Evolutionary conservation across 2,113 vertebrate species (phyloP).

Genomic region (Perognathus longimembris): DNA sequence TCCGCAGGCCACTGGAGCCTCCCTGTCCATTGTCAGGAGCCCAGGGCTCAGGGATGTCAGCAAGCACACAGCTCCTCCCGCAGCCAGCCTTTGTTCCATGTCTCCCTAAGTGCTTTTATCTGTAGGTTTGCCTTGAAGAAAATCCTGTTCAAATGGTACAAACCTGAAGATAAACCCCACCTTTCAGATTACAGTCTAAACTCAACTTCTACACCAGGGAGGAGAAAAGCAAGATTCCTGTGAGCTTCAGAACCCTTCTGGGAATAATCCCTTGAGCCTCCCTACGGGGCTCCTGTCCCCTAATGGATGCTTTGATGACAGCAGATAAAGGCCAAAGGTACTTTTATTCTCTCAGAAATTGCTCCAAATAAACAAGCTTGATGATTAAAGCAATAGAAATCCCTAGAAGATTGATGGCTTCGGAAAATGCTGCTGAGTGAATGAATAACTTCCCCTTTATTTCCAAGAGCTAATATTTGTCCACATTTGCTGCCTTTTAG

Average conservation of each 20-base stretch:
- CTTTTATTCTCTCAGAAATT: conserved; percentile 91
- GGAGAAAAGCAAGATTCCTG: conserved; percentile 84
- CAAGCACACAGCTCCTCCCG: not conserved
- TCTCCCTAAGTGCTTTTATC: conserved; percentile 84
- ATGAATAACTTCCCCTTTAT: conserved; percentile 90
- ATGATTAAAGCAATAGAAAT: conserved; percentile 92
- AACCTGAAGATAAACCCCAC: conserved; percentile 83
- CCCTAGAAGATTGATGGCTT: conserved; percentile 89
- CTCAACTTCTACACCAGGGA: conserved; percentile 78
- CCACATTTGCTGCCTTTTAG: conserved; percentile 86
- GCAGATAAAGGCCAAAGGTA: conserved; percentile 91
- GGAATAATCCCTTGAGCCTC: conserved; percentile 90
- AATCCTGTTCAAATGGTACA: conserved; percentile 86
- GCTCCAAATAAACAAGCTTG: conserved; percentile 90
- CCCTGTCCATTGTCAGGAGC: fast-evolving
- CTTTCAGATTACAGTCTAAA: conserved; percentile 84
- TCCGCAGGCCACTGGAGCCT: not conserved
- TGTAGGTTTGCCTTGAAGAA: conserved; percentile 84
- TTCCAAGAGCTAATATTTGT: conserved; percentile 90
- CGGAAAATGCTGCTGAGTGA: conserved; percentile 87
- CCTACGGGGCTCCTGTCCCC: conserved; percentile 87
- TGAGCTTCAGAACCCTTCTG: conserved; percentile 86
- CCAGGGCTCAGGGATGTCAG: not conserved
- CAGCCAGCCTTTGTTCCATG: conserved; percentile 82
- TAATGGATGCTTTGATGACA: conserved; percentile 92